phyloP scores from a whole-genome alignment of 2,113 vertebrate species.

The Upupa epops region DNA sequence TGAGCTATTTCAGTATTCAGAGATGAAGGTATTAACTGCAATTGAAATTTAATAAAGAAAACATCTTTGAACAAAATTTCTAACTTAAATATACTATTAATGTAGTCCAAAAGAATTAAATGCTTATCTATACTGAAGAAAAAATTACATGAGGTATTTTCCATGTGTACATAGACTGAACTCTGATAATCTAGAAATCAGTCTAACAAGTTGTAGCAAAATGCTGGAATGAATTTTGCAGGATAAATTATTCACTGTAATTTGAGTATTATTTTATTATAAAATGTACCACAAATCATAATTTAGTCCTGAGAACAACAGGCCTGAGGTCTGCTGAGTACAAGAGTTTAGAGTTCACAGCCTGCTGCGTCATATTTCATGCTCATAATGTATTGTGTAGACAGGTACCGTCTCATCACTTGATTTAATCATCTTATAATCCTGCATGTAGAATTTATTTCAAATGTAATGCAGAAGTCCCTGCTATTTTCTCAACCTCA shows the following conservation, averaged over 20 bases:
- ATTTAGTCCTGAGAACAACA: neutral
- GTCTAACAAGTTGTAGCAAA: neutral
- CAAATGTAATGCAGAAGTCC: constrained; percentile 57
- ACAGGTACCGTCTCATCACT: neutral
- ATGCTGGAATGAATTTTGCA: neutral
- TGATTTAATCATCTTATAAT: constrained; percentile 40
- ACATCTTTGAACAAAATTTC: neutral
- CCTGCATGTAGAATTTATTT: constrained; percentile 39
- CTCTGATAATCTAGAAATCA: neutral
- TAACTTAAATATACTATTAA: neutral
- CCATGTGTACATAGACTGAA: neutral
- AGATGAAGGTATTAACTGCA: neutral
- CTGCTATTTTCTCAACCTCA: constrained; percentile 40
- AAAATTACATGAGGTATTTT: neutral
- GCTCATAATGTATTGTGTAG: constrained; percentile 28
- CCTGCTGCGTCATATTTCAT: constrained; percentile 18
- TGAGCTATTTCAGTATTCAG: neutral
- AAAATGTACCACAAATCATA: neutral
- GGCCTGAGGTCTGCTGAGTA: neutral
- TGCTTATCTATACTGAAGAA: neutral
- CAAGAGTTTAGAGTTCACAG: neutral
- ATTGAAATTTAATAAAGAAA: neutral
- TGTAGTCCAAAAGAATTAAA: neutral
- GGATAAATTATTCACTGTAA: neutral
- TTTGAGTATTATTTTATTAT: neutral